Evolutionary conservation across 2,113 vertebrate genomes (phyloP), one percentile per base, ranked within the genome.

Genomic region (Xiphophorus maculatus): DNA sequence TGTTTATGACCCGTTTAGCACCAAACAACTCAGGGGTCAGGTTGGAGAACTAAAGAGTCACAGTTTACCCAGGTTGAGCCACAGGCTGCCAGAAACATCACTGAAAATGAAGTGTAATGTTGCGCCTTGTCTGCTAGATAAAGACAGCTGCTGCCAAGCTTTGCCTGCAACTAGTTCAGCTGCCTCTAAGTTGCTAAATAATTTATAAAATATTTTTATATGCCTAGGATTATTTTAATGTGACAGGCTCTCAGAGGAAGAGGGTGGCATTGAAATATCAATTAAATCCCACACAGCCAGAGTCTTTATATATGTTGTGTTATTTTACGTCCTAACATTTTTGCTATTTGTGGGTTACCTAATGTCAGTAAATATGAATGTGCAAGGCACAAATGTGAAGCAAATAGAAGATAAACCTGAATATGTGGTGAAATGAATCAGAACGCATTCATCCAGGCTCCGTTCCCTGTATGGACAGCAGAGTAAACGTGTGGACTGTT

Each of bases 401-500:
- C 3, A 58, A n/a, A 58, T 54, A 11, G 51, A 58, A 58, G 51
- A 58, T 58, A n/a, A 58, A 58, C 10, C 10, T 58, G 51, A 25
- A 17, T 54, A 54, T 58, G 8, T 58, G 51, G 22, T 22, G 19
- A 11, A 58, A n/a, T 58, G 22, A 40, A 29, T 48, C 3, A 19
- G 5, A 51, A 42, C 19, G 25, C 35, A 48, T 79, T 15, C 17
- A 54, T 63, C 40, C 27, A 42, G 42, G 2, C 51, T n/a, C 25
- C 17, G 15, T 48, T 44, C 17, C 61, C 51, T 71, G 19, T 29
- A 33, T 35, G 61, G 33, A n/a, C 51, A 54, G 22, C 22, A n/a
- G 74, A 8, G 6, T 27, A 28, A 33, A 64, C 48, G 69, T 67
- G 68, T 73, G 63, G 48, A 28, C 60, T 28, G 37, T 33, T 25